Conservation (phyloP, 2,113 vertebrate genomes). For the Speoplatyrhinus poulsoni region DNA sequence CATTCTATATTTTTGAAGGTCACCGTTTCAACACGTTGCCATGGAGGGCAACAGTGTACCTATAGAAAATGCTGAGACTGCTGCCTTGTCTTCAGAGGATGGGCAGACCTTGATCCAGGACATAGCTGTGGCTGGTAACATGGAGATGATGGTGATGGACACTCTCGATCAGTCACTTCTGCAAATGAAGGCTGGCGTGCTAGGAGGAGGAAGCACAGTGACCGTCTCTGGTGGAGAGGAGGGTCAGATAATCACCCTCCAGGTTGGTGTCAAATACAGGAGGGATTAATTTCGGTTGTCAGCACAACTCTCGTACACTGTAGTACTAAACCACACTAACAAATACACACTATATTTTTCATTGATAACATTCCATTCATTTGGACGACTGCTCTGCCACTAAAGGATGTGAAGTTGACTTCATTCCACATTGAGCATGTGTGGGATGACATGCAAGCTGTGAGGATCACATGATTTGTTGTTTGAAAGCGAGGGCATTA, state of each 20-base stretch:
- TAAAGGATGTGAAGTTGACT: no score
- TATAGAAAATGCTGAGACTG: background rate
- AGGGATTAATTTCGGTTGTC: no score
- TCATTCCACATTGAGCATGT: no score
- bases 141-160: conserved; percentile 98
- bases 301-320: background rate
- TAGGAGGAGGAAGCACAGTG: conserved; percentile 31
- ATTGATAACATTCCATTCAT: no score
- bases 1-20: no score
- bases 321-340: no score
- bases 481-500: no score
- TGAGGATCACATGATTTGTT: no score
- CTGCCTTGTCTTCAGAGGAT: conserved; percentile 16
- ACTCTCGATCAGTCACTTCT: conserved; percentile 89
- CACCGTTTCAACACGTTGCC: conserved; percentile 26
- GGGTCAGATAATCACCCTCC: conserved; percentile 95
- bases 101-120: conserved; percentile 70
- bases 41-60: background rate
- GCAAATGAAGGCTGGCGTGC: conserved; percentile 93
- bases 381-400: no score
- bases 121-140: conserved; percentile 73
- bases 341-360: no score
- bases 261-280: conserved; percentile 33
- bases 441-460: no score
- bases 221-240: conserved; percentile 91